Evolutionary conservation across 1,140 invertebrate genomes (phyloP).

Genomic region (Pantala flavescens): DNA sequence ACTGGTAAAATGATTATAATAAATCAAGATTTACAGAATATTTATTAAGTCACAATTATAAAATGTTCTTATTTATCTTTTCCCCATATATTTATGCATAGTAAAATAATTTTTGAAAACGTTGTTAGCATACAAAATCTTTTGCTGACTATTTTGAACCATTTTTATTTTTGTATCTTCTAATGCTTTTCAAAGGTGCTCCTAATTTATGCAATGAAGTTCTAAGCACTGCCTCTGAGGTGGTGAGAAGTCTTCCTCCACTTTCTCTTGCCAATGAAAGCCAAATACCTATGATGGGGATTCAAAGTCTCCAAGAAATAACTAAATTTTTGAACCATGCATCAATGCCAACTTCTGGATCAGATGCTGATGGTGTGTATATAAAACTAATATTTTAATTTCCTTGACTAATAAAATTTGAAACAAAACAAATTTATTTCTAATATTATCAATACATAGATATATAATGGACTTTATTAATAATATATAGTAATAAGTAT

Average conservation of each 20-base stretch:
- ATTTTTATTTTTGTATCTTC: too few relatives aligned
- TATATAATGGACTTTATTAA: too few relatives aligned
- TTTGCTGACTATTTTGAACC: too few relatives aligned
- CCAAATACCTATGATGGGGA: constrained; percentile 45
- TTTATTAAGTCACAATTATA: background rate
- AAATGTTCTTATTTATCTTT: background rate
- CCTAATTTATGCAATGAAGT: constrained; percentile 46
- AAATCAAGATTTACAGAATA: background rate
- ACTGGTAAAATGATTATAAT: constrained; percentile 21
- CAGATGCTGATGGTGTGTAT: constrained; percentile 37
- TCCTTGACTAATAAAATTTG: background rate
- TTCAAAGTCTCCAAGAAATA: constrained; percentile 43
- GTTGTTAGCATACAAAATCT: too few relatives aligned
- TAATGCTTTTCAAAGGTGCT: constrained; percentile 24
- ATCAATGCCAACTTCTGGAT: constrained; percentile 39
- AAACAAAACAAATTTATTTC: too few relatives aligned
- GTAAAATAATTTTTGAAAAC: too few relatives aligned
- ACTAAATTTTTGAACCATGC: constrained; percentile 44
- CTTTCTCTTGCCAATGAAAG: constrained; percentile 49
- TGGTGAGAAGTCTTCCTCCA: constrained; percentile 46
- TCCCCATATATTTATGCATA: too few relatives aligned
- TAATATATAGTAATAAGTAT: too few relatives aligned
- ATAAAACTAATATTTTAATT: constrained; percentile 19
- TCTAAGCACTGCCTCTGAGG: constrained; percentile 44
- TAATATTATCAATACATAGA: too few relatives aligned